Evolutionary conservation across 2,888 invertebrate genomes (phyloP).

Genomic region (Troides aeacus): DNA sequence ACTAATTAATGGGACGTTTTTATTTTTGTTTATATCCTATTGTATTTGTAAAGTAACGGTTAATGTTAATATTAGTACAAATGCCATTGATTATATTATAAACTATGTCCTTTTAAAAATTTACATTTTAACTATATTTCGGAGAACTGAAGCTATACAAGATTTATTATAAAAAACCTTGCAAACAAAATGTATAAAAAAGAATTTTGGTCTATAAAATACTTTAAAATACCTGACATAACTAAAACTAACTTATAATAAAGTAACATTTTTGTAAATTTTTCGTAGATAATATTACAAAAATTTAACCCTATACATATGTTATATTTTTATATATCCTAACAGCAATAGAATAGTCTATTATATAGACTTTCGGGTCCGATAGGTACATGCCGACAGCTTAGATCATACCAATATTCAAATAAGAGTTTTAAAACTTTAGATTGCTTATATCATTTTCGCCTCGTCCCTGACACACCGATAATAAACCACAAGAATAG

Average conservation of each 20-base stretch:
- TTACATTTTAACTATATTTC: no score
- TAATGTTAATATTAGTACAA: not conserved
- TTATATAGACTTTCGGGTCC: no score
- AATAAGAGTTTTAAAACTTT: not conserved
- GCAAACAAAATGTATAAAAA: no score
- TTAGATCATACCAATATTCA: not conserved
- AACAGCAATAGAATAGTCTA: no score
- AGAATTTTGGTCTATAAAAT: no score
- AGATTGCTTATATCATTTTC: constrained; percentile 10
- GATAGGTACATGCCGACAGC: not conserved
- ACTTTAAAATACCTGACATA: no score
- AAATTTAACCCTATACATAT: no score
- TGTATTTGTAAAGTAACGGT: not conserved
- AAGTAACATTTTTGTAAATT: no score
- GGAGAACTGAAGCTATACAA: no score
- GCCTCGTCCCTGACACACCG: constrained; percentile 55
- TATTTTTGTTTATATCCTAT: not conserved
- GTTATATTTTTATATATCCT: not conserved
- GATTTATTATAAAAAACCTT: no score
- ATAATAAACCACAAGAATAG: constrained; percentile 54
- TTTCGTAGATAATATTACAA: no score
- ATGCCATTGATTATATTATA: not conserved
- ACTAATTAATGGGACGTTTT: constrained; percentile 23
- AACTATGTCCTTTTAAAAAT: not conserved
- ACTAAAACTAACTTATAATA: no score